Evolutionary conservation across 2,113 vertebrate species (phyloP).

Genomic region (Atractosteus spatula): DNA sequence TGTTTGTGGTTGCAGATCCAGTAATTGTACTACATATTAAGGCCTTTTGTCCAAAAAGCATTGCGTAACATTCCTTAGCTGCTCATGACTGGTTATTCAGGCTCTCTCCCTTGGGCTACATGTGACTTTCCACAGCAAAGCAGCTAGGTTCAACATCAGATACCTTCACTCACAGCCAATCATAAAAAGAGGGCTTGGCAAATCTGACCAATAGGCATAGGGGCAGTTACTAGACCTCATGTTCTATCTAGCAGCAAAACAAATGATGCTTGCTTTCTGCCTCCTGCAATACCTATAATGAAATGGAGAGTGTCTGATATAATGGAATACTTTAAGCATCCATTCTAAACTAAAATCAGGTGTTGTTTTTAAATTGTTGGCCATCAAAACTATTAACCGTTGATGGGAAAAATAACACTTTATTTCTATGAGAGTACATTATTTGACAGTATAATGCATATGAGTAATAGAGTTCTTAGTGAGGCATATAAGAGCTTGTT

Average conservation of each 20-base stretch:
- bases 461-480: no score
- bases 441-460: no score
- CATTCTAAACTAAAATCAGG: no score
- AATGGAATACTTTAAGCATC: no score
- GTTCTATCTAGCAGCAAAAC: not conserved
- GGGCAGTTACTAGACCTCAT: conserved; percentile 9
- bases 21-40: not conserved
- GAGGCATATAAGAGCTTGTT: no score
- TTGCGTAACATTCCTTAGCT: conserved; percentile 3
- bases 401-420: no score
- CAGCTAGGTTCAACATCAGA: not conserved
- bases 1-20: not conserved
- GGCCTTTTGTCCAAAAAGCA: not conserved
- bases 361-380: no score
- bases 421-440: no score
- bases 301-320: no score
- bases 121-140: not conserved
- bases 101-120: not conserved
- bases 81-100: not conserved
- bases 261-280: not conserved
- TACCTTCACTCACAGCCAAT: conserved; percentile 31
- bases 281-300: no score
- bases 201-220: conserved; percentile 42
- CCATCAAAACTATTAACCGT: no score
- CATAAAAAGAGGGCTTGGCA: conserved; percentile 36